Conservation (phyloP, 2,888 invertebrate species). For the Erebia epiphron region DNA sequence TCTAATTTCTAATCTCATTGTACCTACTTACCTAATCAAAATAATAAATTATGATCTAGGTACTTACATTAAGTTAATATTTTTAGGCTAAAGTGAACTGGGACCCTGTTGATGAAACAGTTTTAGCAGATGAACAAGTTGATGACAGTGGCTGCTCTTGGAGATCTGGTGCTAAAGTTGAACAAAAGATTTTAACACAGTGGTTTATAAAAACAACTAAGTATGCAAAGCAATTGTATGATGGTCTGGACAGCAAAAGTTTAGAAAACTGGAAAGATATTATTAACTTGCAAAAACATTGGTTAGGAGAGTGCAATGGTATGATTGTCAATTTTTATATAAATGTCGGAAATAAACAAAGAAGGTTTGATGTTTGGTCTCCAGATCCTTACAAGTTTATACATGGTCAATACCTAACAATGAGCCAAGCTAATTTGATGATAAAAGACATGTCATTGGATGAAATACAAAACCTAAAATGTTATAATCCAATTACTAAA, state of each 20-base stretch:
- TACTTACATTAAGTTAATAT: too few species aligned
- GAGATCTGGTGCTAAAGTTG: conserved; percentile 97
- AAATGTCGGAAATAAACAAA: conserved; percentile 51
- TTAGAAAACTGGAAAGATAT: conserved; percentile 93
- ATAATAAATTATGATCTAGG: too few species aligned
- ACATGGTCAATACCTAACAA: conserved; percentile 87
- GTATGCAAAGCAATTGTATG: conserved; percentile 87
- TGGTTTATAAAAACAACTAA: conserved; percentile 97
- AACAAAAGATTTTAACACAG: conserved; percentile 93
- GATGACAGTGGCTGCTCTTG: conserved; percentile 95
- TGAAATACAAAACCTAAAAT: conserved; percentile 50
- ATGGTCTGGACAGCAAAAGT: conserved; percentile 86
- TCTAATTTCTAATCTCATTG: too few species aligned
- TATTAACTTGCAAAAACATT: conserved; percentile 91
- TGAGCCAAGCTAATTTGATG: conserved; percentile 67
- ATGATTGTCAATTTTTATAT: conserved; percentile 86
- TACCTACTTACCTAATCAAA: too few species aligned
- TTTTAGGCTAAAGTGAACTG: conserved; percentile 94
- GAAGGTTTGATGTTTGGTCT: conserved; percentile 87
- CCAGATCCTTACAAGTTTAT: conserved; percentile 87
- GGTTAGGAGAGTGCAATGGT: conserved; percentile 95
- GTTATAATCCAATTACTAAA: conserved; percentile 88
- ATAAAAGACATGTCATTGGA: conserved; percentile 53
- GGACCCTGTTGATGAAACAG: conserved; percentile 99
- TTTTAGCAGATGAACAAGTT: conserved; percentile 98